A percentile compares a stretch with the other conserved stretches of the same genome.
phyloP scores from a whole-genome alignment of 2,113 vertebrate species.

The Tragelaphus scriptus region DNA sequence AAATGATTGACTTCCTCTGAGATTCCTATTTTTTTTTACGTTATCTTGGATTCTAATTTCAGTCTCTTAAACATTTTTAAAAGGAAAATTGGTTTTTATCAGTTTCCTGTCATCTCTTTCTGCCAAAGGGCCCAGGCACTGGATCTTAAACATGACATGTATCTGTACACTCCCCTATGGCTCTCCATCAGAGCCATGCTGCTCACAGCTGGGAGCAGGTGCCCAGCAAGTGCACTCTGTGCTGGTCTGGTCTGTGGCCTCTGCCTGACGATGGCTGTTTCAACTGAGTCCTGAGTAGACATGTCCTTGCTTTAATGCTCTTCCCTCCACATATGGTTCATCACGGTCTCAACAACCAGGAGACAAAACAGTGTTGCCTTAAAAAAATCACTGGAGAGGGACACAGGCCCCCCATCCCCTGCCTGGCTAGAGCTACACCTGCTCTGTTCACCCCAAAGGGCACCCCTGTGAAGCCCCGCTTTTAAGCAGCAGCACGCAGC shows the following conservation, averaged over 20 bases:
- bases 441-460: background rate
- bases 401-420: background rate
- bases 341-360: background rate
- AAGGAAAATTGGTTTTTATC: background rate
- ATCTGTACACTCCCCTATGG: fast-evolving
- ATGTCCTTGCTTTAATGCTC: background rate
- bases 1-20: background rate
- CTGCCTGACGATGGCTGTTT: background rate
- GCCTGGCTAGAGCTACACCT: background rate
- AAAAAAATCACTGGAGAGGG: background rate
- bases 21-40: background rate
- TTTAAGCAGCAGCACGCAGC: background rate
- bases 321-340: background rate
- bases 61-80: background rate
- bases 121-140: background rate
- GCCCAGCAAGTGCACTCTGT: background rate
- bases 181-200: background rate
- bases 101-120: background rate
- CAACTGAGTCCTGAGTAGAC: background rate
- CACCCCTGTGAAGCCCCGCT: background rate
- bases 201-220: background rate
- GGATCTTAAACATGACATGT: background rate
- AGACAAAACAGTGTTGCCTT: background rate
- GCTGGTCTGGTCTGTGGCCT: background rate
- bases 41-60: background rate